These are phyloP conservation scores for Haliaeetus leucogaster DNA, from an alignment of 2,113 vertebrate species.

Conservation along the genomic window DNA sequence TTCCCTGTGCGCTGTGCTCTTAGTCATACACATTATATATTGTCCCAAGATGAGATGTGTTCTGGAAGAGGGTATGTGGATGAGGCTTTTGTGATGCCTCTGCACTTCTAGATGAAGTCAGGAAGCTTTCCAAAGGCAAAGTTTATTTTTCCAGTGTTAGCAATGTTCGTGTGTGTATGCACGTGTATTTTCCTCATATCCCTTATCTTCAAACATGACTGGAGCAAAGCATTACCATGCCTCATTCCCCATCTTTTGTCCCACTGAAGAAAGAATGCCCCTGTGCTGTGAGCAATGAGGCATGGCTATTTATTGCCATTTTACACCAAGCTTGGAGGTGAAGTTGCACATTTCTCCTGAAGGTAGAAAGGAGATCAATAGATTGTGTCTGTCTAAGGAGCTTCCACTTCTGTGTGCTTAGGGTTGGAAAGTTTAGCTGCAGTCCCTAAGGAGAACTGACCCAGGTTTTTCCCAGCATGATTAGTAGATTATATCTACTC, in stretches of 20 bases:
- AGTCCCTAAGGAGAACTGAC: background rate
- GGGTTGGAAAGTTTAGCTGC: background rate
- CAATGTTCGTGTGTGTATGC: background rate
- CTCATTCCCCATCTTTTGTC: background rate
- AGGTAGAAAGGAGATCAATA: background rate
- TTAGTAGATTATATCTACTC: background rate
- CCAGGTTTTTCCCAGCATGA: background rate
- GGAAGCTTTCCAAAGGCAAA: background rate
- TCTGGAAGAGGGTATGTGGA: background rate
- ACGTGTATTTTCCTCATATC: background rate
- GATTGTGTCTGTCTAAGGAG: background rate
- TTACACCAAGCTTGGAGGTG: background rate
- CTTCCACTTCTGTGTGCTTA: background rate
- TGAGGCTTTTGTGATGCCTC: background rate
- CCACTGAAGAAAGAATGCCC: background rate
- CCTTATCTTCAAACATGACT: background rate
- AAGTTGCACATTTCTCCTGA: background rate
- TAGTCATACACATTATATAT: background rate
- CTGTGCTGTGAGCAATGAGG: background rate
- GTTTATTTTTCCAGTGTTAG: background rate
- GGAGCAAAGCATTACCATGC: background rate
- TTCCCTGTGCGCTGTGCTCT: background rate
- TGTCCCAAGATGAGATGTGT: background rate
- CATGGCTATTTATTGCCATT: background rate
- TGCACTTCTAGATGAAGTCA: background rate